Evolutionary conservation across 2,797 vertebrate species (phyloP), one percentile per base, ranked within the genome.

Genomic region (Ciconia nigra): DNA sequence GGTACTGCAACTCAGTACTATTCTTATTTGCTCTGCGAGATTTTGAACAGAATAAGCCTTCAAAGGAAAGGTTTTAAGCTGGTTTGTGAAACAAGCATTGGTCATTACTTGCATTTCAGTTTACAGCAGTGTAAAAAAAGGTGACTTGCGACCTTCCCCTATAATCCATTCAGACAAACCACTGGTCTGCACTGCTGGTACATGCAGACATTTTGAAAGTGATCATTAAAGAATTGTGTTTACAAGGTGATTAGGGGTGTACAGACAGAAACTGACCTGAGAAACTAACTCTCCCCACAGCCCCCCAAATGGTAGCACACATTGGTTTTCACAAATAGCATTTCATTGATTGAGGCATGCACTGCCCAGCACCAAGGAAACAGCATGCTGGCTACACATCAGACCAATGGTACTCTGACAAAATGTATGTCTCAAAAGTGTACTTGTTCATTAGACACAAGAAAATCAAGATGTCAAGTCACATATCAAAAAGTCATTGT

Each of bases 261-360:
- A 67, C 3, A 93, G 69, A 59, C 20, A 87, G 72, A 67, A 57
- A 49, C 11, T 26, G 8, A 41, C 15, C 28, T 62, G 12, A 79
- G 54, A 89, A 83, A 49, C 7, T 16, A 31, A 25, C 14, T n/a
- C 4, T 4, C 1, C 1, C 1, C 7, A 2, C 2, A 2, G 9
- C 2, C 12, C 5, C 3, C 1, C 12, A 49, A 67, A 29, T 11
- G 5, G 5, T 33, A 39, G 9, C 5, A 44, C 2, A 6, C 21
- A 19, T 6, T 25, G 5, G 0, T 65, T 73, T 62, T 78, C 37
- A 79, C 4, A 44, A 46, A 63, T 33, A 67, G 3, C 5, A 5
- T 63, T 66, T 58, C 21, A 79, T 10, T 67, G 11, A 15, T 3
- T 31, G 25, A 86, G 33, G 26, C 22, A 33, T 18, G 19, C 31